Conservation (phyloP, 2,113 vertebrate species). For the Rhinopomastus cyanomelas region DNA sequence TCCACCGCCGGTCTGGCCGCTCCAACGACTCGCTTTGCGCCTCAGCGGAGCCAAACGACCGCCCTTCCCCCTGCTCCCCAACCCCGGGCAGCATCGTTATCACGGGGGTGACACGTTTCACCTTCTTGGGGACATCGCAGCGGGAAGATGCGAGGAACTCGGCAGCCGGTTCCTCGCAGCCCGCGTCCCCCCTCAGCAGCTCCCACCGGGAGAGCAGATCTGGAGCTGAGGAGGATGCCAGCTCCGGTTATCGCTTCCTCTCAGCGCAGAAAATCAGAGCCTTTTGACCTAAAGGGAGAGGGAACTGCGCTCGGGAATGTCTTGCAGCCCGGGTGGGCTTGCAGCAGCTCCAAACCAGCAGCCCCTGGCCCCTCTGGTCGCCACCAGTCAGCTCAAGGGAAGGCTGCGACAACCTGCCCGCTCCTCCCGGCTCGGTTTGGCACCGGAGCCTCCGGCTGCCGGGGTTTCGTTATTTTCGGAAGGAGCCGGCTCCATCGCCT, state of each 20-base stretch:
- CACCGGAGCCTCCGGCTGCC: neutral
- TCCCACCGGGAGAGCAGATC: neutral
- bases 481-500: neutral
- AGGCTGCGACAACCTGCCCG: neutral
- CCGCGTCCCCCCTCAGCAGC: neutral
- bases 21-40: neutral
- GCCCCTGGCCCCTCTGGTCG: slow-evolving; percentile 42
- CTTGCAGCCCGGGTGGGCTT: neutral
- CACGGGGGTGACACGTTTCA: neutral
- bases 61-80: neutral
- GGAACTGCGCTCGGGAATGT: neutral
- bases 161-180: neutral
- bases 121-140: neutral
- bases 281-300: neutral
- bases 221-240: neutral
- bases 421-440: neutral
- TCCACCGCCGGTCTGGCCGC: rapidly evolving
- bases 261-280: neutral
- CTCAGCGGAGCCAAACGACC: neutral
- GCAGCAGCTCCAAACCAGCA: slow-evolving; percentile 26
- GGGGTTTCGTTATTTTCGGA: slow-evolving; percentile 24
- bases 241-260: neutral
- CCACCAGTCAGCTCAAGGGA: neutral
- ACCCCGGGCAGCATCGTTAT: neutral
- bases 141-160: neutral